A percentile compares a stretch with the other conserved stretches of the same genome.
phyloP scores from a whole-genome alignment of 2,797 vertebrate species.

The Eulemur rubriventer region DNA sequence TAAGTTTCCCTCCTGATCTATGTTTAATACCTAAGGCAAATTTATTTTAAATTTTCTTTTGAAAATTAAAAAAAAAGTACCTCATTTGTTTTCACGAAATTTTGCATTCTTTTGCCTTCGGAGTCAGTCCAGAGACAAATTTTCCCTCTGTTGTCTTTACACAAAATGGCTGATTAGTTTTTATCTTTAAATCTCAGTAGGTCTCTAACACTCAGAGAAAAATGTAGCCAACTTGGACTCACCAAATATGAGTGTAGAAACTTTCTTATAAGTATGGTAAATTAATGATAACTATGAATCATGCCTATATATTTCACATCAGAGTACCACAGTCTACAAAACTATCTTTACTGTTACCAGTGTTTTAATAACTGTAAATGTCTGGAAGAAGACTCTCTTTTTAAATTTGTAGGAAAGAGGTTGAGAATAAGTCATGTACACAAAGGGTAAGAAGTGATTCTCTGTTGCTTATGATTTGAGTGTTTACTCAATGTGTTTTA shows the following conservation, averaged over 20 bases:
- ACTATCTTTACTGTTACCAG: background rate
- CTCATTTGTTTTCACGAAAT: slow-evolving; percentile 11
- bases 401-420: background rate
- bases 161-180: background rate
- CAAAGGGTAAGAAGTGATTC: background rate
- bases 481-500: background rate
- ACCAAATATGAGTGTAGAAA: background rate
- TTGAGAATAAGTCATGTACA: background rate
- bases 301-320: slow-evolving; percentile 16
- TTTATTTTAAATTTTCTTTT: background rate
- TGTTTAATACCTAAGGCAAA: background rate
- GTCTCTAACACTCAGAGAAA: background rate
- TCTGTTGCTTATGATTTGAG: background rate
- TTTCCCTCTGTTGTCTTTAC: background rate
- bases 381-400: background rate
- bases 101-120: slow-evolving; percentile 15
- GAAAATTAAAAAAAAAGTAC: background rate
- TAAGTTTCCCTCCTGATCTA: background rate
- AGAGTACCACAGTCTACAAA: background rate
- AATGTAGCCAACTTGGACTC: background rate
- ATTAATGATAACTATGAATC: background rate
- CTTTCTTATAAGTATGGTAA: background rate
- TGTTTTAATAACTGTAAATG: background rate
- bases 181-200: slow-evolving; percentile 40
- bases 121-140: background rate